Evolutionary conservation across 1,140 invertebrate genomes (phyloP).

Genomic region (Zeugodacus cucurbitae): DNA sequence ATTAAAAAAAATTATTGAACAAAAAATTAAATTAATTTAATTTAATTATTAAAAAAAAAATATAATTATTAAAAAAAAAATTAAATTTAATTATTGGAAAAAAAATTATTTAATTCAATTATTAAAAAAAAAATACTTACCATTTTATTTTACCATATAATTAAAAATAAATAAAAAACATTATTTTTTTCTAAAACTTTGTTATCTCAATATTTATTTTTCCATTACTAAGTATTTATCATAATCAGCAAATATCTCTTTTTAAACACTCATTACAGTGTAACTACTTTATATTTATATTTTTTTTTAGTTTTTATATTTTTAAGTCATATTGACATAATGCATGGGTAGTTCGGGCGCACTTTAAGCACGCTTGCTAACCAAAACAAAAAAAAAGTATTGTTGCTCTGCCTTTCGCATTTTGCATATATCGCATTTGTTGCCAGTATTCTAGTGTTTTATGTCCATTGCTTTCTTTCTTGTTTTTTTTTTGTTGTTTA

Average conservation of each 20-base stretch:
- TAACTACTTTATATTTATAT: not conserved
- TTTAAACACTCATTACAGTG: not conserved
- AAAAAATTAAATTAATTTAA: too few species aligned
- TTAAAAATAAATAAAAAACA: not conserved
- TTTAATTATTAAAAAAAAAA: too few species aligned
- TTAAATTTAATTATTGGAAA: too few species aligned
- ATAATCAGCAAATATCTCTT: conserved; percentile 11
- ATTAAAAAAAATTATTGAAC: too few species aligned
- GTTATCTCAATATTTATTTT: conserved; percentile 29
- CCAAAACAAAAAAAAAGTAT: not conserved
- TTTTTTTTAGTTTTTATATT: not conserved
- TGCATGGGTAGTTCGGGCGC: not conserved
- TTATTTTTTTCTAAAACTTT: conserved; percentile 5
- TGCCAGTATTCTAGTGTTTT: not conserved
- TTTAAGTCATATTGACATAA: not conserved
- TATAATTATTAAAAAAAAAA: too few species aligned
- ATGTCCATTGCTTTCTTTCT: not conserved
- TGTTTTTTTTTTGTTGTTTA: not conserved
- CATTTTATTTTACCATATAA: too few species aligned
- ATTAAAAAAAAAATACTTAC: too few species aligned
- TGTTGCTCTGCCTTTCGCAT: not conserved
- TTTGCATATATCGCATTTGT: not conserved
- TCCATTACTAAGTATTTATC: not conserved
- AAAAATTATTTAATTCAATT: too few species aligned
- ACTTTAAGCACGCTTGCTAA: not conserved